Evolutionary conservation across 2,888 invertebrate genomes (phyloP).

Genomic region (Chrysopilus asiliformis): DNA sequence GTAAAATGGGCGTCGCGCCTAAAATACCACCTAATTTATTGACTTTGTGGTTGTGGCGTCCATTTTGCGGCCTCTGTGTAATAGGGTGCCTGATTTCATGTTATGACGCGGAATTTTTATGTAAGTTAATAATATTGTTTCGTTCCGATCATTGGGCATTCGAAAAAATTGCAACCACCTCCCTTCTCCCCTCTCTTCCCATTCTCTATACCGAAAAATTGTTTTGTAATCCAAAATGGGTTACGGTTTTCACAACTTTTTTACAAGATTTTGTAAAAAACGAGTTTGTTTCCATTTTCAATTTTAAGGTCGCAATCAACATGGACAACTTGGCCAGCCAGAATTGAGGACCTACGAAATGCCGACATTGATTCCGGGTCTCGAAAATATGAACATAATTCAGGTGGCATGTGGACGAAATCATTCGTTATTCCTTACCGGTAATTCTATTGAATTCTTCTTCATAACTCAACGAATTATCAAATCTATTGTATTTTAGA

Average conservation of each 20-base stretch:
- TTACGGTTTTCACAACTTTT: not conserved
- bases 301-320: constrained; percentile 53
- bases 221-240: not conserved
- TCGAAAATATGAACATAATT: constrained; percentile 67
- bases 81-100: no score
- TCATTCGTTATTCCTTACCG: constrained; percentile 78
- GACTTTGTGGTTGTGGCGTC: no score
- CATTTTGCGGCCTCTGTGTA: no score
- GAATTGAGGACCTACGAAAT: constrained; percentile 57
- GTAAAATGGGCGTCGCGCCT: no score
- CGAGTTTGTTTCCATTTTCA: constrained; percentile 4
- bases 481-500: constrained; percentile 31
- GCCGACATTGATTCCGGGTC: constrained; percentile 61
- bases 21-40: no score
- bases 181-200: no score
- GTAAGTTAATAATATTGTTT: no score
- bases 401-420: constrained; percentile 77
- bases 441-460: constrained; percentile 26
- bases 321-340: constrained; percentile 76
- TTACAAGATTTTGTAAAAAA: not conserved
- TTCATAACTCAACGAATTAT: constrained; percentile 21
- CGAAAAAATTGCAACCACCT: no score
- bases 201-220: no score
- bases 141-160: no score
- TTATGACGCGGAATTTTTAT: no score